These are phyloP conservation scores for Ibycter americanus DNA, from an alignment of 2,797 vertebrate genomes.

Conservation along the genomic window DNA sequence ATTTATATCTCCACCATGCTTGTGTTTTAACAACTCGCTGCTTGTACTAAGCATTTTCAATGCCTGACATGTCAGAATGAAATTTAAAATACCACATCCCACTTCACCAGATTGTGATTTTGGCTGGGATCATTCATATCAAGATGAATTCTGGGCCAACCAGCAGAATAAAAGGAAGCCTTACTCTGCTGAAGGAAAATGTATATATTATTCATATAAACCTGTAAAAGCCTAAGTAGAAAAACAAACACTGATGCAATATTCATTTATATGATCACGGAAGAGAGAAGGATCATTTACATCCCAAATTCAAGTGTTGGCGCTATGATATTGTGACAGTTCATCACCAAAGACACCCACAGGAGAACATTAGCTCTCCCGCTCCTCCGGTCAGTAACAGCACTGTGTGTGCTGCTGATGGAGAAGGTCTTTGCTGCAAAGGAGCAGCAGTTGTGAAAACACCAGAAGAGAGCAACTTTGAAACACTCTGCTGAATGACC, in stretches of 20 bases:
- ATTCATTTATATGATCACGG: background rate
- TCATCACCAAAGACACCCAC: background rate
- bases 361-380: background rate
- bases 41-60: background rate
- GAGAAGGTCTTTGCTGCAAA: background rate
- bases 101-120: background rate
- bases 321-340: background rate
- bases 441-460: background rate
- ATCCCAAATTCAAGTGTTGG: fast-evolving
- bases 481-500: background rate
- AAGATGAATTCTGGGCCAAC: background rate
- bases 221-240: background rate
- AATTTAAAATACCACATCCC: background rate
- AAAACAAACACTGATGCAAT: background rate
- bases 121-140: background rate
- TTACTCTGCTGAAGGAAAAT: background rate
- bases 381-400: background rate
- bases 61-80: background rate
- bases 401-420: background rate
- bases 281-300: background rate
- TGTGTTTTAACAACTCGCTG: background rate
- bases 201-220: background rate
- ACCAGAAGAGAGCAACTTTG: background rate
- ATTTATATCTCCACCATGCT: background rate
- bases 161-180: background rate